Base-by-base conservation (phyloP, 2,797 vertebrate species). In the Buphagus erythrorhynchus region DNA sequence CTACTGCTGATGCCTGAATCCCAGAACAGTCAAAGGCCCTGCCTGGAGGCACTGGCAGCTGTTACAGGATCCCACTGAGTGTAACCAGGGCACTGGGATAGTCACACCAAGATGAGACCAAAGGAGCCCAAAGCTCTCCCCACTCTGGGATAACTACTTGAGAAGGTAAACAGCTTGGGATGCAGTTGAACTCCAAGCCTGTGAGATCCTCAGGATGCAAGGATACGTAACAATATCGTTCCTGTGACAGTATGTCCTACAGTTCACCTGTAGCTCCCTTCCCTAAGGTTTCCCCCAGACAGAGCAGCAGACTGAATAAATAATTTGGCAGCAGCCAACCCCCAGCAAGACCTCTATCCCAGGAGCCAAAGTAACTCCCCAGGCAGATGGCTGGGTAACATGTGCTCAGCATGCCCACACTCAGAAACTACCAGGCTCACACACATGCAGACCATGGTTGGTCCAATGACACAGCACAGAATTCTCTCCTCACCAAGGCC, bases 151-250 rank as follows among this genome's bases (percentile, higher is more conserved):
- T 49, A 69, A 29, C 12, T 40, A 12, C 18, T 24, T 3, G 1
- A 68, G 31, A 29, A 40, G 13, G 7, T 6, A 51, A 40, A 40
- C n/a, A 68, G 46, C 35, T 48, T 19, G 18, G 43, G 48, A 82
- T 33, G 31, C 36, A 66, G 21, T 4, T 48, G 35, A 93, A 69
- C 13, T 58, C n/a, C 4, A 31, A 49, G 38, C 35, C 13, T 62
- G 19, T 5, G 36, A 83, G 43, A 79, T 52, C 48, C 21, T 63
- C 5, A 57, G 57, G 21, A 91, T 31, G 8, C 40, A 26, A 49
- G 22, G 36, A 38, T 5, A 13, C 0, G 0, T 21, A 81, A 84
- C 31, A 52, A 17, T 14, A 29, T 0, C 0, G 0, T 14, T 51
- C 33, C 84, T 46, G 33, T 9, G 31, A 63, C 42, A 58, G 9